Conservation (phyloP, 2,113 vertebrate genomes). For the Rhagologus leucostigma region DNA sequence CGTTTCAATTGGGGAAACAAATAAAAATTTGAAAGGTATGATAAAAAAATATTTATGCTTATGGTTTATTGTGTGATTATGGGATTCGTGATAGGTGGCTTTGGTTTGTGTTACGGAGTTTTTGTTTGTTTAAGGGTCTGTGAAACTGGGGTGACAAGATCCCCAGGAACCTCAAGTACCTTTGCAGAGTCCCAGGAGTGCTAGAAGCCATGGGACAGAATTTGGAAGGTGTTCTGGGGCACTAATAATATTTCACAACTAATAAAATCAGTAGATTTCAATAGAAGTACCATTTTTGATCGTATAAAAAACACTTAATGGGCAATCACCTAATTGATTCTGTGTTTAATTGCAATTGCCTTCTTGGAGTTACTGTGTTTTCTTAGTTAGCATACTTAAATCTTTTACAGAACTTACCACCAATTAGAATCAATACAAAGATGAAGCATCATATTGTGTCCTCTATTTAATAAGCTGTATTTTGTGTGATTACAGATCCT, state of each 20-base stretch:
- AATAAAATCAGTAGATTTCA: not conserved
- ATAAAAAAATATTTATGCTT: not conserved
- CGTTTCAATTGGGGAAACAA: slow-evolving; percentile 77
- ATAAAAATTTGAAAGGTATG: slow-evolving; percentile 87
- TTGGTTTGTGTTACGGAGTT: not conserved
- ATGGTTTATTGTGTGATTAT: not conserved
- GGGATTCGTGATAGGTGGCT: not conserved
- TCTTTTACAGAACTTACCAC: not conserved
- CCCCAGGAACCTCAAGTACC: not conserved
- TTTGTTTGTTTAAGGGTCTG: not conserved
- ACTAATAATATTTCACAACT: not conserved
- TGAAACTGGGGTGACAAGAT: not conserved
- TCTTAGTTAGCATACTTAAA: not conserved
- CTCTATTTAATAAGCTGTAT: not conserved
- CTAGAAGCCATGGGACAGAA: not conserved
- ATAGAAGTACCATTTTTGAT: not conserved
- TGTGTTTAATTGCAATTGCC: not conserved
- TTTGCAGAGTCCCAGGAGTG: not conserved
- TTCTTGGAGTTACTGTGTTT: not conserved
- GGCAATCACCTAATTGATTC: not conserved
- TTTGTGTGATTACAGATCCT: not conserved
- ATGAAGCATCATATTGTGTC: not conserved
- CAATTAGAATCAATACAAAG: not conserved
- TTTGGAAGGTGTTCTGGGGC: not conserved
- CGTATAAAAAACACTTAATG: not conserved